Evolutionary conservation across 2,797 vertebrate genomes (phyloP), one percentile per base, ranked within the genome.

Genomic region (Pteronotus mesoamericanus): DNA sequence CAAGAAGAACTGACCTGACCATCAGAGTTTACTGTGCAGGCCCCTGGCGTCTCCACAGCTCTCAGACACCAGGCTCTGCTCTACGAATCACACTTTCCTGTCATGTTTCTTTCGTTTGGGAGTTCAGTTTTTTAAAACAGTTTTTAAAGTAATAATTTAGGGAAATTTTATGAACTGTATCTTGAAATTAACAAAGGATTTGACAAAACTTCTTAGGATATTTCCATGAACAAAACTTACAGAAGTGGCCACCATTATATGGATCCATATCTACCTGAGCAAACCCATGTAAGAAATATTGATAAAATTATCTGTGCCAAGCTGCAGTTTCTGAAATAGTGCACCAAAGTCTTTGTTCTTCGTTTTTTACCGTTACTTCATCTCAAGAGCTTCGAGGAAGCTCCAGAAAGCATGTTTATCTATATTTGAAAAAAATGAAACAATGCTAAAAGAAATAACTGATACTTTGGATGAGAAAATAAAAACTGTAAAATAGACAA

Each of bases 141-240:
- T 85, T 44, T 48, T 59, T 53, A 68, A 90, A 91, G 19, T 78
- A 84, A 78, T 14, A 80, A 32, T 84, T 64, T 68, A 39, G 34
- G 11, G n/a, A 87, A 57, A 26, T 34, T 59, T 77, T 6, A 82
- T 51, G n/a, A 3, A 78, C 48, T 37, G 0, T 80, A 16, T 44
- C 22, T 72, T 94, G 34, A 66, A 75, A 66, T 72, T 34, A 83
- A 83, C 29, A 78, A 42, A 72, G 26, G 3, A 59, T 42, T 39
- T 44, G 21, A 57, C 6, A 48, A 32, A 59, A 29, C 78, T 92
- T 92, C 34, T 94, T 46, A 89, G 74, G 21, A n/a, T 53, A n/a
- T 89, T 46, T 91, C 93, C 82, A 84, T 46, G 9, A 53, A 34
- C 66, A 95, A 78, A 24, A 77, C 80, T 89, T 80, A 94, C 8